Conservation (phyloP, 1,140 invertebrate species). For the Cydia fagiglandana region DNA sequence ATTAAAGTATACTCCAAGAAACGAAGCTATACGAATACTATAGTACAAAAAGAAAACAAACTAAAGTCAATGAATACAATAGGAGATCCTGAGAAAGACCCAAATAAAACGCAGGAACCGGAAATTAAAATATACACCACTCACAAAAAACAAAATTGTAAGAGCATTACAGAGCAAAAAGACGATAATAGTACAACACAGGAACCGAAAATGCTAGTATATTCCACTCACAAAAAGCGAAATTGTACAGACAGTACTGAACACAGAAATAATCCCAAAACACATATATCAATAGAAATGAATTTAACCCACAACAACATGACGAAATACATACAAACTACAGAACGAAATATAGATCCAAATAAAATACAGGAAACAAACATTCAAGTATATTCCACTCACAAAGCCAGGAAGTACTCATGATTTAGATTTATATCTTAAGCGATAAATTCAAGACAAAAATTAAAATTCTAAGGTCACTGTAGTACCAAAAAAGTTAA, state of each 20-base stretch:
- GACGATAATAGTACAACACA: neutral
- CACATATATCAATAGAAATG: no score
- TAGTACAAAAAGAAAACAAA: neutral
- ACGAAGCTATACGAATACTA: neutral
- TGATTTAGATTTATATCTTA: no score
- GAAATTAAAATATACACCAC: neutral
- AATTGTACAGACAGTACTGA: neutral
- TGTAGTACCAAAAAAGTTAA: no score
- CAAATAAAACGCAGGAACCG: neutral
- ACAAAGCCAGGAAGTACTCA: no score
- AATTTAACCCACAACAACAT: no score
- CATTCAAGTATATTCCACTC: no score
- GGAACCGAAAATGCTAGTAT: no score
- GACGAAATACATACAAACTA: neutral
- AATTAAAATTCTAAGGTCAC: no score
- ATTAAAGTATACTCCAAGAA: neutral
- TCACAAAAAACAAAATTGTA: neutral
- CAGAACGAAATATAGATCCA: neutral
- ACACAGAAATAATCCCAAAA: neutral
- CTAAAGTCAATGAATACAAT: neutral
- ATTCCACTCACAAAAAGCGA: neutral
- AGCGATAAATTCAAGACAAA: no score
- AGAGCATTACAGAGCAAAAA: neutral
- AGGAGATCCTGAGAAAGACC: neutral
- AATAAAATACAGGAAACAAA: no score